phyloP scores from a whole-genome alignment of 1,140 invertebrate species.

The Halyomorpha halys region DNA sequence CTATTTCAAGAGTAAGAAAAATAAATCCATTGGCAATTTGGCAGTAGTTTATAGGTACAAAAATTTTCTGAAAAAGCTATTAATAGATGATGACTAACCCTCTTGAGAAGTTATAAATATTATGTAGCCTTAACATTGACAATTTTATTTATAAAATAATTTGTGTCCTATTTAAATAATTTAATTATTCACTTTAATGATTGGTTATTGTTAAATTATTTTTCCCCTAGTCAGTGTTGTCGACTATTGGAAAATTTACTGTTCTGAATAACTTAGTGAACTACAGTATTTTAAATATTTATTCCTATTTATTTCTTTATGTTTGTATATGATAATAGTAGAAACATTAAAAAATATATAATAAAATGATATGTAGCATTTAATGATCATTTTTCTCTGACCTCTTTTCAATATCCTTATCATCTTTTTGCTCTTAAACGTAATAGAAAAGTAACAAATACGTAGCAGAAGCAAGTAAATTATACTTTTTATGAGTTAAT shows the following conservation, averaged over 20 bases:
- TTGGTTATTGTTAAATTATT: conserved; percentile 7
- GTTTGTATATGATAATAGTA: conserved; percentile 8
- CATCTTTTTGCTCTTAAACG: no score
- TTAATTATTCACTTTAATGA: not conserved
- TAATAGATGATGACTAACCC: not conserved
- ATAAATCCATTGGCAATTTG: no score
- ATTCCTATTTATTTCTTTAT: conserved; percentile 25
- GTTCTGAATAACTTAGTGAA: conserved; percentile 18
- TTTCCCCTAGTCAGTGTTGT: conserved; percentile 13
- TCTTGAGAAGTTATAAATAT: not conserved
- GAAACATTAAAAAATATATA: conserved; percentile 11
- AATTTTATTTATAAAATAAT: conserved; percentile 1
- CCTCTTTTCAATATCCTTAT: no score
- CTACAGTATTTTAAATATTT: conserved; percentile 24
- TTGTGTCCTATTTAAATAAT: conserved; percentile 3
- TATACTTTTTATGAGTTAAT: no score
- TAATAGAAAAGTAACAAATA: no score
- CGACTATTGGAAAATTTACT: conserved; percentile 12
- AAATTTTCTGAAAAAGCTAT: no score
- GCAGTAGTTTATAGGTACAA: no score
- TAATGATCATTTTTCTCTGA: no score
- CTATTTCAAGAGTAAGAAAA: no score
- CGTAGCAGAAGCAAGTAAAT: no score
- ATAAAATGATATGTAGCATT: not conserved
- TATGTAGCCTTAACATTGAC: conserved; percentile 17